A percentile compares a stretch with the other conserved stretches of the same genome.
Evolutionary conservation across 2,113 vertebrate species (phyloP).

Genomic region (Sorex fumeus): DNA sequence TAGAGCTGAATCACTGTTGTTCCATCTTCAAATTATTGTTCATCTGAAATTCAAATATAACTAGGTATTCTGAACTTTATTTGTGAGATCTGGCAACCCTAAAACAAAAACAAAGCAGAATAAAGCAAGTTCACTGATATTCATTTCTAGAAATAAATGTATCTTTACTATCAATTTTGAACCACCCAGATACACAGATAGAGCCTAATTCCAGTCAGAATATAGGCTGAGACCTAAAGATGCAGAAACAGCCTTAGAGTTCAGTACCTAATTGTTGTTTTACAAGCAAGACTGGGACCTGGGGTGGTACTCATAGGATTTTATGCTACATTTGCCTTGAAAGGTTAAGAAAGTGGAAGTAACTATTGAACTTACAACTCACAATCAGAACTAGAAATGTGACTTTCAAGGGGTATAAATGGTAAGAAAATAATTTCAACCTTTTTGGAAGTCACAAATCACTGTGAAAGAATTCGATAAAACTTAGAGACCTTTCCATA

Average conservation of each 20-base stretch:
- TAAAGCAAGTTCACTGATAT: constrained; percentile 33
- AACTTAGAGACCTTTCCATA: background rate
- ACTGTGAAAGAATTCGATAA: constrained; percentile 50
- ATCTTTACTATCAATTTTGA: background rate
- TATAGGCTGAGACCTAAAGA: background rate
- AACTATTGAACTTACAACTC: constrained; percentile 67
- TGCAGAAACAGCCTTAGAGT: constrained; percentile 34
- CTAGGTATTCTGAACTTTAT: background rate
- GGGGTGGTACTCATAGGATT: background rate
- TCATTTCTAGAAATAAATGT: background rate
- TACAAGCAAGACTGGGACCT: constrained; percentile 52
- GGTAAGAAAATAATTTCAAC: constrained; percentile 65
- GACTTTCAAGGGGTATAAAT: constrained; percentile 46
- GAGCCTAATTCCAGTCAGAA: constrained; percentile 2
- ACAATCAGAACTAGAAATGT: constrained; percentile 56
- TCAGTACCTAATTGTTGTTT: constrained; percentile 42
- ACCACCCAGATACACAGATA: background rate
- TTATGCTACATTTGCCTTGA: constrained; percentile 67
- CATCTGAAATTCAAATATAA: constrained; percentile 61
- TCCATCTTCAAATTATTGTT: background rate
- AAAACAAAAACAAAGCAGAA: constrained; percentile 35
- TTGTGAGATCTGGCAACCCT: constrained; percentile 30
- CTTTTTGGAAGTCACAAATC: constrained; percentile 7
- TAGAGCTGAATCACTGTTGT: background rate
- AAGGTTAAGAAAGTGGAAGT: constrained; percentile 56